A percentile compares a stretch with the other conserved stretches of the same genome.
These are phyloP conservation scores for Bos indicus DNA, from an alignment of 2,113 vertebrate species.

Conservation along the genomic window DNA sequence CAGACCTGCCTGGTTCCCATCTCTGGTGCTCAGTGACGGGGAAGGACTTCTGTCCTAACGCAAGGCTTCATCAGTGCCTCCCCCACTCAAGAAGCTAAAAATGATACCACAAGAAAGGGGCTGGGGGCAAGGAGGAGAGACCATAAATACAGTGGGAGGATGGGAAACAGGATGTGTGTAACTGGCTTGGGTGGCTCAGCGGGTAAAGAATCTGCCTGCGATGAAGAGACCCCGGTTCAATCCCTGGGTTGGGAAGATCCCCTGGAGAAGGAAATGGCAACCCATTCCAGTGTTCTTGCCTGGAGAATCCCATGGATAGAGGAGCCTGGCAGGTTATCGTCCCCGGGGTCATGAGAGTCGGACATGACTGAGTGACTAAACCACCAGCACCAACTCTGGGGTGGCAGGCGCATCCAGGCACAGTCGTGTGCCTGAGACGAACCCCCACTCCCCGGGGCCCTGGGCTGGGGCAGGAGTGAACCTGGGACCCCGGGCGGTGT, in stretches of 20 bases:
- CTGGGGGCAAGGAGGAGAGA: background rate
- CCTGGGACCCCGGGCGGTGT: rapidly evolving
- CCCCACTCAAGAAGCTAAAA: rapidly evolving
- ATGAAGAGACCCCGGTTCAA: background rate
- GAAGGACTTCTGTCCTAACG: background rate
- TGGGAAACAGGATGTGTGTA: no score
- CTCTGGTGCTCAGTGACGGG: rapidly evolving
- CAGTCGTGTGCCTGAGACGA: rapidly evolving
- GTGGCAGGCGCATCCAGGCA: background rate
- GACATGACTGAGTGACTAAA: background rate
- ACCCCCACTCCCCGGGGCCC: background rate
- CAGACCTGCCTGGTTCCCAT: rapidly evolving
- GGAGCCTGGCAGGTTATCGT: background rate
- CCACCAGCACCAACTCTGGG: background rate
- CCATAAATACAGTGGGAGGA: background rate
- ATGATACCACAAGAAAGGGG: no score
- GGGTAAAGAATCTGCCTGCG: background rate
- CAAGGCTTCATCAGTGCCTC: background rate
- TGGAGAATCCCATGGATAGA: background rate
- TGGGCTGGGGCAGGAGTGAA: no score
- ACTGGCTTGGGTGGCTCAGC: background rate
- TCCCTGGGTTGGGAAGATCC: background rate
- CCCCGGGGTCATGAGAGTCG: background rate
- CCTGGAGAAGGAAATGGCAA: background rate
- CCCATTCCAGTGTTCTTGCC: background rate